Base-by-base conservation (phyloP, 2,888 invertebrate genomes). In the Andrena bucephala region DNA sequence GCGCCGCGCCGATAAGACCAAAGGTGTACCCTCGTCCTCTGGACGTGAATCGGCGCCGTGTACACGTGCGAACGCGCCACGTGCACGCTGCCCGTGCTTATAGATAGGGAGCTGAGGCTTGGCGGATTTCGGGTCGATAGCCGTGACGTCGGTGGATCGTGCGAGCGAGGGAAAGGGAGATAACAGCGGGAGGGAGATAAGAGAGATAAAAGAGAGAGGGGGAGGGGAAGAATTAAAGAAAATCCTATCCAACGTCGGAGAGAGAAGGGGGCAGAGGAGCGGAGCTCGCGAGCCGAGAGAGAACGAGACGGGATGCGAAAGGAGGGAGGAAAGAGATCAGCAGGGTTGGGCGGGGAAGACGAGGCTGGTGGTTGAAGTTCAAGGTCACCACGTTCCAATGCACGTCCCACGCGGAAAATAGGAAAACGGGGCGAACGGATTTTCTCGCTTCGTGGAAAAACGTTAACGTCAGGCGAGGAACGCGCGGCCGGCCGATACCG, bases 341-440 rank as follows among this genome's bases (percentile, higher is more conserved):
- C 24, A 29, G 7, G n/a, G 36, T 10, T 5, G 29, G 29, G 72
- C 29, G 50, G 8, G 54, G 27, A 54, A 59, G 63, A 29, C 29
- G 8, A 10, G 54, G 24, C 8, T 89, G 89, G 90, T 33, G 65
- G 63, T 89, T 93, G 93, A 93, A 93, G 93, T 94, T 94, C 93
- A 94, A 94, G 93, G 93, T 92, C 91, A 87, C 72, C 89, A 84
- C 89, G 91, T 91, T 89, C 85, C 87, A 90, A 89, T 91, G 91
- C 92, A 81, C 91, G 89, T 87, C 92, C 92, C 91, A 92, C 92
- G 90, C 90, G 91, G 90, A 91, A 93, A 92, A 92, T 90, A 90
- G 90, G 85, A 88, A 89, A 90, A 90, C 88, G 88, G 87, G 84
- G 87, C 83, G 84, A 89, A 88, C 83, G 79, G 83, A 88, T 90